phyloP scores from a whole-genome alignment of 2,113 vertebrate genomes.

The Acrocephalus kingi region DNA sequence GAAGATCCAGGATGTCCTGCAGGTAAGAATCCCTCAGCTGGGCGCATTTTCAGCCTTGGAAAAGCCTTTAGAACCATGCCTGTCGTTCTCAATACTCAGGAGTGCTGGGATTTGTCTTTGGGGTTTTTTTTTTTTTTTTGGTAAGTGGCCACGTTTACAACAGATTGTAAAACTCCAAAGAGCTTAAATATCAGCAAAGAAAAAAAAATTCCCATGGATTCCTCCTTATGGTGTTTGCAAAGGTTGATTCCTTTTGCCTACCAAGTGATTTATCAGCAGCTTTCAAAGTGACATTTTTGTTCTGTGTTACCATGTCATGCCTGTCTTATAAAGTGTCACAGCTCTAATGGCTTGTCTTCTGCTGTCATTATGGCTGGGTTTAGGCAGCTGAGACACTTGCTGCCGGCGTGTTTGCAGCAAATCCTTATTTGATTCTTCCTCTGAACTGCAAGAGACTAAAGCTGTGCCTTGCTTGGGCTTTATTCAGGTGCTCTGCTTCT shows the following conservation, averaged over 20 bases:
- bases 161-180: not conserved
- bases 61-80: not conserved
- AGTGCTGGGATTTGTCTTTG: not conserved
- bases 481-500: not conserved
- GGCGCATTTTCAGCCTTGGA: not conserved
- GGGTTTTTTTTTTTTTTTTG: not conserved
- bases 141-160: not conserved
- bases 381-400: not conserved
- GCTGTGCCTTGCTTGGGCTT: not conserved
- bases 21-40: slow-evolving; percentile 75
- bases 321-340: not conserved
- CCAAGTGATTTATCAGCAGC: not conserved
- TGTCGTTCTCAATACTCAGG: not conserved
- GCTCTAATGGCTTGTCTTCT: slow-evolving; percentile 32
- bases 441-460: not conserved
- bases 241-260: slow-evolving; percentile 12
- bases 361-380: not conserved
- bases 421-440: not conserved
- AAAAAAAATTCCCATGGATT: not conserved
- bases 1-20: slow-evolving; percentile 96
- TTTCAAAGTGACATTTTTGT: slow-evolving; percentile 25
- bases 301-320: slow-evolving; percentile 6
- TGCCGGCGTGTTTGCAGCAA: not conserved
- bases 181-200: not conserved
- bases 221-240: not conserved